These are phyloP conservation scores for Drosophila gunungcola DNA, from an alignment of 1,140 invertebrate genomes.

Conservation along the genomic window DNA sequence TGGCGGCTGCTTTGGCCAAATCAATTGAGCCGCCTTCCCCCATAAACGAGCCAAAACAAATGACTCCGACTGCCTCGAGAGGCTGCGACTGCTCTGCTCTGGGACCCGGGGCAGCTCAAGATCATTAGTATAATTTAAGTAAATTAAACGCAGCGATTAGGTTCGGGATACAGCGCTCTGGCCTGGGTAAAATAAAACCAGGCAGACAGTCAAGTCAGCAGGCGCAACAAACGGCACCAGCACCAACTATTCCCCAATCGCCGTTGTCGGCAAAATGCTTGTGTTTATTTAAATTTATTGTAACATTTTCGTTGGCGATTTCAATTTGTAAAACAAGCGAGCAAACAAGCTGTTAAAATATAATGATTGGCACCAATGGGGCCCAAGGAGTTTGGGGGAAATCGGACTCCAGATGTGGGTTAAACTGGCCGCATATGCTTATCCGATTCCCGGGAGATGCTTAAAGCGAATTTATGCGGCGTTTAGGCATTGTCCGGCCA, in stretches of 20 bases:
- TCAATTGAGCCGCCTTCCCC: constrained; percentile 79
- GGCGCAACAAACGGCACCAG: constrained; percentile 41
- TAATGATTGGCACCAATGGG: constrained; percentile 74
- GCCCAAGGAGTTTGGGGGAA: constrained; percentile 5
- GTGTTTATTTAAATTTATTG: constrained; percentile 84
- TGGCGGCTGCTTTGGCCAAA: constrained; percentile 81
- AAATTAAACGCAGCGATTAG: constrained; percentile 84
- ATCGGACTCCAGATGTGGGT: constrained; percentile 47
- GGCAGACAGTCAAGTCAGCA: constrained; percentile 15
- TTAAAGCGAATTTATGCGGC: constrained; percentile 74
- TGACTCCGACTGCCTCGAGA: constrained; percentile 57
- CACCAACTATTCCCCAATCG: constrained; percentile 47
- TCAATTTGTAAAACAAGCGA: constrained; percentile 84
- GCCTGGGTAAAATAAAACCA: constrained; percentile 25
- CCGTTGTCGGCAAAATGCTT: constrained; percentile 64
- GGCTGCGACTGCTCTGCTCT: constrained; percentile 24
- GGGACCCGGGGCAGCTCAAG: constrained; percentile 62
- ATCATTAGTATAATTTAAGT: constrained; percentile 85
- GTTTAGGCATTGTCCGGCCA: constrained; percentile 67
- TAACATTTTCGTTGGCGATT: constrained; percentile 79
- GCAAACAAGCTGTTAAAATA: constrained; percentile 83
- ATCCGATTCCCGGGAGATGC: constrained; percentile 49
- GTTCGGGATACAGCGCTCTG: constrained; percentile 64
- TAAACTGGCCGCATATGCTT: constrained; percentile 79
- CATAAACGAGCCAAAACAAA: constrained; percentile 80